Percentiles rank a stretch among this genome's conserved stretches.
Conservation (phyloP, 2,797 vertebrate genomes). For the Platalea minor region DNA sequence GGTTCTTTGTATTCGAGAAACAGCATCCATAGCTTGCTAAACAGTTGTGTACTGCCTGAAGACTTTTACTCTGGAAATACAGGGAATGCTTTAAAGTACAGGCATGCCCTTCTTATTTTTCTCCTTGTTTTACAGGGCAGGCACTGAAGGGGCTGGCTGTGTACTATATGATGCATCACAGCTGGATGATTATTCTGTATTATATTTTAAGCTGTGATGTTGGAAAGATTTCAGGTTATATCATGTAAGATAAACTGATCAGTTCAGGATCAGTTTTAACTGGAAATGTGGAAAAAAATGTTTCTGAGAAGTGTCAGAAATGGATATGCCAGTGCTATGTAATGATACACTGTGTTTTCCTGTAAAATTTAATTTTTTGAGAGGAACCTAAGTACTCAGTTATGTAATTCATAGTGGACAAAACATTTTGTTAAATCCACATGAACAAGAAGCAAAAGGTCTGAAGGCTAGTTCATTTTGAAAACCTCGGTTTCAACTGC, state of each 20-base stretch:
- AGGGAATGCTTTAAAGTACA: neutral
- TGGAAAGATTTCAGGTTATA: conserved; percentile 39
- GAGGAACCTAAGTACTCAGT: neutral
- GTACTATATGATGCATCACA: neutral
- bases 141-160: neutral
- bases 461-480: neutral
- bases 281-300: neutral
- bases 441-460: neutral
- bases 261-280: neutral
- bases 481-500: neutral
- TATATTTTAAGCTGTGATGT: conserved; percentile 31
- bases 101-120: neutral
- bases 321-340: neutral
- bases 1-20: neutral
- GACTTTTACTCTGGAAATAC: neutral
- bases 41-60: neutral
- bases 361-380: neutral
- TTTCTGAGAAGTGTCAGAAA: neutral
- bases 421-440: neutral
- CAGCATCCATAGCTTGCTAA: neutral
- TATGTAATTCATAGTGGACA: neutral
- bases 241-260: neutral
- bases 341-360: neutral
- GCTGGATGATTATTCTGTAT: conserved; percentile 34
- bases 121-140: neutral